phyloP scores from a whole-genome alignment of 2,113 vertebrate genomes.

The Rhinolophus sinicus region DNA sequence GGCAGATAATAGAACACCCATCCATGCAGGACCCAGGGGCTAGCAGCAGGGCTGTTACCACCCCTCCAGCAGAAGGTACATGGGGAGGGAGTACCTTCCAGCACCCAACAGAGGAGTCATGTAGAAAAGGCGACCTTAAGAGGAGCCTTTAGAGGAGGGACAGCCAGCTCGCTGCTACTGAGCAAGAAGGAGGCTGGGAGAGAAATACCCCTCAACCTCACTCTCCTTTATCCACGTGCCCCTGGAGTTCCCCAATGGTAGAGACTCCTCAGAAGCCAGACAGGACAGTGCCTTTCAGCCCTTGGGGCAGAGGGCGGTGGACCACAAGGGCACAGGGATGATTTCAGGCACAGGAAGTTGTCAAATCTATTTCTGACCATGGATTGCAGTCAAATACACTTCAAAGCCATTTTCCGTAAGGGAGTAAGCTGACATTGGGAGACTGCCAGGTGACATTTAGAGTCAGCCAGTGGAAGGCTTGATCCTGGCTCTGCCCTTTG shows the following conservation, averaged over 20 bases:
- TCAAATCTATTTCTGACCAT: background rate
- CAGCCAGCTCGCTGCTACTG: fast-evolving
- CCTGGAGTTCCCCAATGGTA: background rate
- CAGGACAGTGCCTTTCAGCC: too few species aligned
- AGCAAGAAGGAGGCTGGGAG: background rate
- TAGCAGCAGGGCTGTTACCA: background rate
- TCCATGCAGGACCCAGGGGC: fast-evolving
- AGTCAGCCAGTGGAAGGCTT: background rate
- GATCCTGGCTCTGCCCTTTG: background rate
- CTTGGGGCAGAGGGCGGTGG: background rate
- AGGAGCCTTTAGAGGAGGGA: background rate
- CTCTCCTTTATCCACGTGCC: background rate
- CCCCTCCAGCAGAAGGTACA: background rate
- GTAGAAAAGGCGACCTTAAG: background rate
- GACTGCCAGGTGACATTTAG: background rate
- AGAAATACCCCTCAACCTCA: background rate
- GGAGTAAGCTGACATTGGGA: background rate
- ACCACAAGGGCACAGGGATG: background rate
- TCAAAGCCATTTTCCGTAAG: background rate
- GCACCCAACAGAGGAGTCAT: background rate
- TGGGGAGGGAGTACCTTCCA: background rate
- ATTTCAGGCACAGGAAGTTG: background rate
- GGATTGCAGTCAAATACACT: background rate
- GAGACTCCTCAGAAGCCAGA: background rate
- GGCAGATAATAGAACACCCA: background rate